These are phyloP conservation scores for Himalopsyche phryganea DNA, from an alignment of 1,140 invertebrate species.

Conservation along the genomic window DNA sequence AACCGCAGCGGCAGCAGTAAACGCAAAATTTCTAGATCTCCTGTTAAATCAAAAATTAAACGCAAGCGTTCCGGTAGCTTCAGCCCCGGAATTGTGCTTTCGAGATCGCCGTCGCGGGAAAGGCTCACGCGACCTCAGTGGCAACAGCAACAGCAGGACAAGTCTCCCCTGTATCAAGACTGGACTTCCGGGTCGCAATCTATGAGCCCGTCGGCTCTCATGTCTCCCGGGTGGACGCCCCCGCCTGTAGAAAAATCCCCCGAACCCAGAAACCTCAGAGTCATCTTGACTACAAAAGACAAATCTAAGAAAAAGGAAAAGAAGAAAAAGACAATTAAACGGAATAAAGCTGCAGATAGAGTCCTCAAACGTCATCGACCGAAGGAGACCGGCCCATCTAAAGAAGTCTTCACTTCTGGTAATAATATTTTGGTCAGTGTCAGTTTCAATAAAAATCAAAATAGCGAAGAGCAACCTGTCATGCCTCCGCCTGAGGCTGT, in stretches of 20 bases:
- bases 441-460: constrained; percentile 77
- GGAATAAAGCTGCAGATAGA: constrained; percentile 44
- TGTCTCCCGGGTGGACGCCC: constrained; percentile 50
- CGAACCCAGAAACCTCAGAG: constrained; percentile 42
- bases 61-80: constrained; percentile 35
- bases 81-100: constrained; percentile 32
- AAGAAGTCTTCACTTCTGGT: constrained; percentile 87
- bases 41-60: constrained; percentile 35
- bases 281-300: constrained; percentile 38
- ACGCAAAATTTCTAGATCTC: constrained; percentile 31
- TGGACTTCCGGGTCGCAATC: constrained; percentile 43
- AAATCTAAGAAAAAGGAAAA: constrained; percentile 46
- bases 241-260: constrained; percentile 42
- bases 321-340: constrained; percentile 60
- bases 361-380: constrained; percentile 43
- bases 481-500: constrained; percentile 36
- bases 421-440: constrained; percentile 90
- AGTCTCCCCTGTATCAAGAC: constrained; percentile 28
- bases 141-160: constrained; percentile 13
- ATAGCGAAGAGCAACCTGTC: constrained; percentile 50
- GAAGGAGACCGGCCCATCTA: constrained; percentile 61
- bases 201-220: constrained; percentile 38
- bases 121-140: background rate
- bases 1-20: constrained; percentile 36
- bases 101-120: constrained; percentile 23